Conservation (phyloP, 2,888 invertebrate genomes). For the Lasioglossum morio region DNA sequence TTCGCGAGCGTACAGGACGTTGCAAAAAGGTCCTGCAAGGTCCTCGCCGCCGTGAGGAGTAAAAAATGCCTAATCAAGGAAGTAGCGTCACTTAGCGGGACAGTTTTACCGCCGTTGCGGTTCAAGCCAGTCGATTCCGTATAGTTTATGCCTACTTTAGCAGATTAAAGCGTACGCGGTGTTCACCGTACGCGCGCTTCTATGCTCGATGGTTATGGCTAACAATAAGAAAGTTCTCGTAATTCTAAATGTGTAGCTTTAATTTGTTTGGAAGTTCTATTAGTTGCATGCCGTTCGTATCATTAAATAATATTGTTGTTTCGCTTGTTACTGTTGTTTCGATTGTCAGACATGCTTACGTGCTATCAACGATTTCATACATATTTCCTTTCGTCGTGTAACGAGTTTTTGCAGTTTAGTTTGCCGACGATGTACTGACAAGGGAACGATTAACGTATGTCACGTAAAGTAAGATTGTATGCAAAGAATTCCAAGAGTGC, state of each 20-base stretch:
- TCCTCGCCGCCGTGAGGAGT: neutral
- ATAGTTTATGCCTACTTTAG: neutral
- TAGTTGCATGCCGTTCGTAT: neutral
- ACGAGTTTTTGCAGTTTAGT: too few species aligned
- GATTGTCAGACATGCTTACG: too few species aligned
- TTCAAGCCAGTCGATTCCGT: neutral
- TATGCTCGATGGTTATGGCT: neutral
- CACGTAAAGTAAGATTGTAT: too few species aligned
- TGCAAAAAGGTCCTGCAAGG: neutral
- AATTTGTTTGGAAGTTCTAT: neutral
- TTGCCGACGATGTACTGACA: too few species aligned
- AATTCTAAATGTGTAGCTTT: neutral
- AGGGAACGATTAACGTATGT: too few species aligned
- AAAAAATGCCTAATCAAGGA: conserved; percentile 13
- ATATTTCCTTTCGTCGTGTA: too few species aligned
- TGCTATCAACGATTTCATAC: too few species aligned
- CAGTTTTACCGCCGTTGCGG: neutral
- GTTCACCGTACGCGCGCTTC: neutral
- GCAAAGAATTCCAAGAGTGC: too few species aligned
- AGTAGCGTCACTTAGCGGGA: neutral
- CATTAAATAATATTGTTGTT: neutral
- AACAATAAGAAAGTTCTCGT: neutral
- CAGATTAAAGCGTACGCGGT: neutral
- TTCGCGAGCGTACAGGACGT: neutral
- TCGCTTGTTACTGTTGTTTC: too few species aligned